Evolutionary conservation across 2,888 invertebrate species (phyloP).

Genomic region (Eulithis testata): DNA sequence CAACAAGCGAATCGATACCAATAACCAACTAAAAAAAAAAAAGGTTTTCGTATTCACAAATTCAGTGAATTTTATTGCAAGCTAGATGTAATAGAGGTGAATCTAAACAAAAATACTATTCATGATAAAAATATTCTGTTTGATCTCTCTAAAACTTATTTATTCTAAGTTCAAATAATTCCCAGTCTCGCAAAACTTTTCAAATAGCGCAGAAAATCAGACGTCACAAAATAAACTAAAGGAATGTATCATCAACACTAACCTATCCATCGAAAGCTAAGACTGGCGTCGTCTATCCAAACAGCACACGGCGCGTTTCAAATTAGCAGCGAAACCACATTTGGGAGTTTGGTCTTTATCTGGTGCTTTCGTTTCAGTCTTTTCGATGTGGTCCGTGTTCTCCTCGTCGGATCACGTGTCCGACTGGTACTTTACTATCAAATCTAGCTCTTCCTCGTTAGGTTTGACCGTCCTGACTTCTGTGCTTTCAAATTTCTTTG

Average conservation of each 20-base stretch:
- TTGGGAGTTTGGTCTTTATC: slow-evolving; percentile 68
- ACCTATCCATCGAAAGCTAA: slow-evolving; percentile 51
- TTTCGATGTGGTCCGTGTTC: slow-evolving; percentile 57
- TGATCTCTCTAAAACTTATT: too few relatives aligned
- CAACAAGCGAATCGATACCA: too few relatives aligned
- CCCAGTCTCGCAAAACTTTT: not conserved
- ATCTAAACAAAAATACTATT: too few relatives aligned
- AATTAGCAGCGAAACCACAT: slow-evolving; percentile 75
- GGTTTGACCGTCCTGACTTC: slow-evolving; percentile 68
- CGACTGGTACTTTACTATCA: slow-evolving; percentile 78
- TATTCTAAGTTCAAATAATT: too few relatives aligned
- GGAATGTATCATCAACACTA: slow-evolving; percentile 28
- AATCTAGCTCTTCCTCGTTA: slow-evolving; percentile 75
- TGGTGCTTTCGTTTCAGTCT: slow-evolving; percentile 67
- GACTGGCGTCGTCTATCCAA: slow-evolving; percentile 77
- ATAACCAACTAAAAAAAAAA: too few relatives aligned
- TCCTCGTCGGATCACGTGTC: slow-evolving; percentile 83
- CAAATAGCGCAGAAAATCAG: not conserved
- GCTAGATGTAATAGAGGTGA: too few relatives aligned
- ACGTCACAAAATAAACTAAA: slow-evolving; percentile 18
- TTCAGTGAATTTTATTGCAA: too few relatives aligned
- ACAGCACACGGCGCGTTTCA: slow-evolving; percentile 77
- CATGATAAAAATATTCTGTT: too few relatives aligned
- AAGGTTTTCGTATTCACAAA: too few relatives aligned
- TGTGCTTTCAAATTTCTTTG: slow-evolving; percentile 71